Evolutionary conservation across 2,888 invertebrate species (phyloP), one percentile per base, ranked within the genome.

Genomic region (Sclerodermus sp.): DNA sequence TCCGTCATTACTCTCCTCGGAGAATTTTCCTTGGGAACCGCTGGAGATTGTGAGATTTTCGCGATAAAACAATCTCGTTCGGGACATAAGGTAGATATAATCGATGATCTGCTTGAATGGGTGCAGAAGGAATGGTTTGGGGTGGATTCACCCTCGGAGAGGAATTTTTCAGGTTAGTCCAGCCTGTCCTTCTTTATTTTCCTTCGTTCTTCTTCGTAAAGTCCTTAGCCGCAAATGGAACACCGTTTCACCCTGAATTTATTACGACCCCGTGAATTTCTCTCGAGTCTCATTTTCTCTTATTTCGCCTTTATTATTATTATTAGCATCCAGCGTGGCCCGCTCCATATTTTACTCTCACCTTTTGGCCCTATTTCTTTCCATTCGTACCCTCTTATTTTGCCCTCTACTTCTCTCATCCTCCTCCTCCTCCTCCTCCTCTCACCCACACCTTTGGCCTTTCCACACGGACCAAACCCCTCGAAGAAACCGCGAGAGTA

Each of bases 231-330:
- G 53, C 62, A 64, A 64, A 64, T 59, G 54, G 57, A 62, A 62
- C 53, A 53, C 40, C 47, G 52, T 51, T 56, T 55, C 62, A 37
- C 45, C 50, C 37, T 59, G 59, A 64, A 64, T 64, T 64, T 64
- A 64, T 62, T 57, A 57, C 60, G 53, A 49, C 49, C 36, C 52
- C 54, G 57, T 57, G 60, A 62, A 64, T 64, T 59, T 56, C 59
- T 55, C 58, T 31, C 38, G 53, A 61, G 63, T 57, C 59, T 48
- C 51, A 50, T 58, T 64, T 59, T 55, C 55, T 49, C 57, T 56
- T 59, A 59, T 62, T 64, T 56, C 59, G 46, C 50, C 55, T 60
- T 64, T 55, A 60, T 64, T 62, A 59, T 55, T 57, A 57, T 55
- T 62, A 63, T 63, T 62, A 62, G 58, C 58, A 58, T 46, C 60